Percentiles rank a stretch among this genome's conserved stretches.
Evolutionary conservation across 2,797 vertebrate species (phyloP).

Genomic region (Oreonectes daqikongensis): DNA sequence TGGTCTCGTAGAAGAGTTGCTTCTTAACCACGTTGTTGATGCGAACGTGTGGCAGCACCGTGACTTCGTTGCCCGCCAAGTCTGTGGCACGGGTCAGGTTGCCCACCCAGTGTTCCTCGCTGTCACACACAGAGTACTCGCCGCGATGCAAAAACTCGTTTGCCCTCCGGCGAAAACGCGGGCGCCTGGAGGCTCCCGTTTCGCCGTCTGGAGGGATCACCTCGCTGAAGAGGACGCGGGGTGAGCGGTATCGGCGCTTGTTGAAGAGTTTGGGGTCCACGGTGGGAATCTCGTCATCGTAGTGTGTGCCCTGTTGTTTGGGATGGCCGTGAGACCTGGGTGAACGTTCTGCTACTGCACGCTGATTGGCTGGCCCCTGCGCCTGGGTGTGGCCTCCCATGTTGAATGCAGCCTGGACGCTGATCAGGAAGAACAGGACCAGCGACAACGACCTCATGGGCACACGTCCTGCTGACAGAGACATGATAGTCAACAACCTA

Average conservation of each 20-base stretch:
- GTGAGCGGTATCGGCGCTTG: conserved; percentile 85
- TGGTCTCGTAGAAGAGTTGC: conserved; percentile 98
- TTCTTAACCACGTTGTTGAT: conserved; percentile 91
- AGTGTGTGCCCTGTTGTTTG: conserved; percentile 44
- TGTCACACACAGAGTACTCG: conserved; percentile 96
- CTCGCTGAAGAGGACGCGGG: conserved; percentile 91
- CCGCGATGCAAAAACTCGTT: conserved; percentile 87
- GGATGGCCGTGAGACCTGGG: conserved; percentile 60
- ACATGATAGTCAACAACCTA: not conserved
- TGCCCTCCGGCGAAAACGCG: conserved; percentile 77
- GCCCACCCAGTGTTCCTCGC: conserved; percentile 90
- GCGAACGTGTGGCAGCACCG: conserved; percentile 88
- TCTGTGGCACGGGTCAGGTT: conserved; percentile 93
- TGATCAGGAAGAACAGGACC: conserved; percentile 94
- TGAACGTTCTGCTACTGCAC: conserved; percentile 64
- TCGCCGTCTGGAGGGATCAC: conserved; percentile 80
- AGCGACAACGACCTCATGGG: conserved; percentile 98
- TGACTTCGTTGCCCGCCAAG: conserved; percentile 92
- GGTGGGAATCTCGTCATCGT: conserved; percentile 73
- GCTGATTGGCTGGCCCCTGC: conserved; percentile 72
- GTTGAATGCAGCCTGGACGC: conserved; percentile 91
- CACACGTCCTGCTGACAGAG: conserved; percentile 77
- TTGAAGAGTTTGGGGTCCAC: conserved; percentile 91
- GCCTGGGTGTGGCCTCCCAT: conserved; percentile 84
- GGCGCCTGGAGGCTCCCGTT: conserved; percentile 58